Conservation (phyloP, 2,797 vertebrate species). For the Falco novaeseelandiae region DNA sequence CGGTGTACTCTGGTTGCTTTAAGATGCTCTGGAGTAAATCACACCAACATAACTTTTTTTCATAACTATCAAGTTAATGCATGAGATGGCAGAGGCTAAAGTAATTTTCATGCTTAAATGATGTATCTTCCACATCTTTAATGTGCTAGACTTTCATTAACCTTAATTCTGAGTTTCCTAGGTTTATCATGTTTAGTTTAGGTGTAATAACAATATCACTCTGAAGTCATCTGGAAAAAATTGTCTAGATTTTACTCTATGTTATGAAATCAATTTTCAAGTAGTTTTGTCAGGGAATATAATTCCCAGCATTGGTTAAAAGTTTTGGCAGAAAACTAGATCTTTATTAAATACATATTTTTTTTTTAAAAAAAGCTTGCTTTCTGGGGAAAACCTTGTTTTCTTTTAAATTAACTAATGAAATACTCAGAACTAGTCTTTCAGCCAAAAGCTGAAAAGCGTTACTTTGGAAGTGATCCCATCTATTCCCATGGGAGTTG, state of each 20-base stretch:
- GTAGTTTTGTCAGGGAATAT: slow-evolving; percentile 50
- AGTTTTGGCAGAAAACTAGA: slow-evolving; percentile 52
- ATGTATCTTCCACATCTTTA: not conserved
- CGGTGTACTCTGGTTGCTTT: not conserved
- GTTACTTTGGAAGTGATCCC: not conserved
- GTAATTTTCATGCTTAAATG: not conserved
- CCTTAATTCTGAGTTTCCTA: slow-evolving; percentile 16
- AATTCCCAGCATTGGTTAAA: slow-evolving; percentile 57
- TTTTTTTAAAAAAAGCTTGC: not conserved
- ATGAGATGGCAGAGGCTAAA: not conserved
- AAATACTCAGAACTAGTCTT: slow-evolving; percentile 29
- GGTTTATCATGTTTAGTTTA: slow-evolving; percentile 45
- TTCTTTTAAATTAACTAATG: slow-evolving; percentile 63
- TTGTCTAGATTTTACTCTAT: slow-evolving; percentile 50
- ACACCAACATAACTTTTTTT: not conserved
- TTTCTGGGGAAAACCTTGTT: slow-evolving; percentile 49
- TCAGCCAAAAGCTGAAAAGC: slow-evolving; percentile 16
- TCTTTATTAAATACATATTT: slow-evolving; percentile 66
- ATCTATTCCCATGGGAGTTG: not conserved
- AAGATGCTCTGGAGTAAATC: not conserved
- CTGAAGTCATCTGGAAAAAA: slow-evolving; percentile 62
- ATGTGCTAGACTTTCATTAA: slow-evolving; percentile 22
- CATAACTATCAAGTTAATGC: not conserved
- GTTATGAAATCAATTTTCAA: slow-evolving; percentile 46
- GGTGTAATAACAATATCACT: not conserved